Conservation (phyloP, 2,113 vertebrate species). For the Alethe castanea region DNA sequence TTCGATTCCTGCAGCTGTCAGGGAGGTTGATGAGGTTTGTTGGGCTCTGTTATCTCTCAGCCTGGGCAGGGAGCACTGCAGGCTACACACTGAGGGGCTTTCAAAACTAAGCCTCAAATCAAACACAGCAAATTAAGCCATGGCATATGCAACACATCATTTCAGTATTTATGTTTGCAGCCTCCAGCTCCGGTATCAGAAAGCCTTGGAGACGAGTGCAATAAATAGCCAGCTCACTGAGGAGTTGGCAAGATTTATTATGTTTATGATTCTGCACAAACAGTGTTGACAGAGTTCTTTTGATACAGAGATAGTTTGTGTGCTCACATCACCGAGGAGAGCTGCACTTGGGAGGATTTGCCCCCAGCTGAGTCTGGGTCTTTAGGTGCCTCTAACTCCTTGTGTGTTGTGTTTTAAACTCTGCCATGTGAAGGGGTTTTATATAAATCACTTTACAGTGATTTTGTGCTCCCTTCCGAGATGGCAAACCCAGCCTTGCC, state of each 20-base stretch:
- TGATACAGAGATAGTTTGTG: conserved; percentile 1
- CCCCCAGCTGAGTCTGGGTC: neutral
- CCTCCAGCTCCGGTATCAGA: conserved; percentile 29
- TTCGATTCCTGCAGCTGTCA: rapidly evolving
- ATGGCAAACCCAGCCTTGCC: neutral
- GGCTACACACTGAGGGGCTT: neutral
- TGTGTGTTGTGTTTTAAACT: neutral
- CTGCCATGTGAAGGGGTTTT: neutral
- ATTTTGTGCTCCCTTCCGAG: neutral
- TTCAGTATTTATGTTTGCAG: conserved; percentile 44
- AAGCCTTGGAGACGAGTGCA: conserved; percentile 7
- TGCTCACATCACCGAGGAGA: neutral
- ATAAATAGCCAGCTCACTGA: conserved; percentile 31
- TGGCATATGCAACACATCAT: conserved; percentile 18
- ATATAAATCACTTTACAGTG: neutral
- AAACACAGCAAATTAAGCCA: neutral
- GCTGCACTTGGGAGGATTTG: neutral
- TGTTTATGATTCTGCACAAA: conserved; percentile 39
- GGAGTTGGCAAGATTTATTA: conserved; percentile 51
- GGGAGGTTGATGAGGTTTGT: neutral
- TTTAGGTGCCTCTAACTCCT: neutral
- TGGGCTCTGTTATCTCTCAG: neutral
- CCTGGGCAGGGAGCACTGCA: neutral
- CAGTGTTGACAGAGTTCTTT: conserved; percentile 33
- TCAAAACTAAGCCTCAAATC: conserved; percentile 3